Percentiles rank a stretch among this genome's conserved stretches.
These are phyloP conservation scores for Zonitis immaculata DNA, from an alignment of 2,888 invertebrate genomes.

Conservation along the genomic window DNA sequence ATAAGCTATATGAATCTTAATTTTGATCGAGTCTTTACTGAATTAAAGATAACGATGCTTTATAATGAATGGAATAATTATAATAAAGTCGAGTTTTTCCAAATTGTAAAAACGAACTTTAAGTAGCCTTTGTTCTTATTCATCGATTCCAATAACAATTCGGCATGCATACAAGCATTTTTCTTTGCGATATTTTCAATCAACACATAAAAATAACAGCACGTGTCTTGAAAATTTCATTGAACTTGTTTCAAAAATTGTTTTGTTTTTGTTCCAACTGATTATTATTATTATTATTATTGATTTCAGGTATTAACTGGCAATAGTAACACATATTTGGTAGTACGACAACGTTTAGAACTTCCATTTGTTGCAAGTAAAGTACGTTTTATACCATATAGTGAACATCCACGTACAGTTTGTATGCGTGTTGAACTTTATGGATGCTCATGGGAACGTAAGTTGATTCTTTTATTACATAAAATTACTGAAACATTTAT, in stretches of 20 bases:
- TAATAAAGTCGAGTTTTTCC: no score
- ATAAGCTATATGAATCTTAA: no score
- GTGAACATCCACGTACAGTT: constrained; percentile 77
- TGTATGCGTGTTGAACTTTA: constrained; percentile 91
- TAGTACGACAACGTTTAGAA: constrained; percentile 66
- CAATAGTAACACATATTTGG: constrained; percentile 72
- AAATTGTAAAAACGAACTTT: no score
- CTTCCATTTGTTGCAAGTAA: constrained; percentile 81
- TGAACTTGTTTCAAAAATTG: no score
- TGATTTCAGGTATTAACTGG: constrained; percentile 65
- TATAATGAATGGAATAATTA: no score
- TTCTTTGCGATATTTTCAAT: no score
- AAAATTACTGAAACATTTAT: constrained; percentile 19
- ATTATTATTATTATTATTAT: background rate
- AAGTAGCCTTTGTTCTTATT: constrained; percentile 27
- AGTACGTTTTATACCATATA: constrained; percentile 84
- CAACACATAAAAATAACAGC: no score
- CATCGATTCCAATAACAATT: constrained; percentile 18
- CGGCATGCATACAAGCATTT: background rate
- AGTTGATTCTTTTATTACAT: constrained; percentile 42
- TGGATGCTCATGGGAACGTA: constrained; percentile 77
- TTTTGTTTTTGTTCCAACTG: no score
- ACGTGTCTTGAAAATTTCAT: constrained; percentile 4
- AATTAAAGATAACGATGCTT: no score
- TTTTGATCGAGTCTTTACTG: no score